A percentile compares a stretch with the other conserved stretches of the same genome.
phyloP scores from a whole-genome alignment of 2,113 vertebrate species.

The Murina feae region DNA sequence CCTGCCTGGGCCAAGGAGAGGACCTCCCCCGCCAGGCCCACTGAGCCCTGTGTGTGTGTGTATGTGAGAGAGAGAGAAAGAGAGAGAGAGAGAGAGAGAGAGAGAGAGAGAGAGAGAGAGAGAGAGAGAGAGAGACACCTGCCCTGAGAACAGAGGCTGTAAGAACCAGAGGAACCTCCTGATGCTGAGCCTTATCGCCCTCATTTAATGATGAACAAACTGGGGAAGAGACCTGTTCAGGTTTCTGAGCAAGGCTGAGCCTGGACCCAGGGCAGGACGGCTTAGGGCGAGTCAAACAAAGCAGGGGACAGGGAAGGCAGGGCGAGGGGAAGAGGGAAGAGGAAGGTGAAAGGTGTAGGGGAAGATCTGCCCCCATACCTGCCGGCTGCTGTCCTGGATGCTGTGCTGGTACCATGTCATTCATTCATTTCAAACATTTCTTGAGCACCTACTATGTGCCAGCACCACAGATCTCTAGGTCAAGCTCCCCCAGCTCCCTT shows the following conservation, averaged over 20 bases:
- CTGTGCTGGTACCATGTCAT: background rate
- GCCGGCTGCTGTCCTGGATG: background rate
- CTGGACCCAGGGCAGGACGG: background rate
- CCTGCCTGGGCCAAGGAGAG: background rate
- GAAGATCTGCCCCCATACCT: rapidly evolving
- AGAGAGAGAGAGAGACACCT: background rate
- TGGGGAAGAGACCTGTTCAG: background rate
- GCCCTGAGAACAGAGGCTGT: background rate
- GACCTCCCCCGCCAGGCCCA: background rate
- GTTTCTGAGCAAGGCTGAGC: background rate
- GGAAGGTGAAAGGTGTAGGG: rapidly evolving
- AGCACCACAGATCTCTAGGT: background rate
- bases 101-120: no score
- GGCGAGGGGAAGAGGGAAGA: rapidly evolving
- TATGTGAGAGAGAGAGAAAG: no score
- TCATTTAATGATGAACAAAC: background rate
- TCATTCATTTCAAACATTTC: background rate
- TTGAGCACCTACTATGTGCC: background rate
- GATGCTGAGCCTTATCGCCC: background rate
- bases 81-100: no score
- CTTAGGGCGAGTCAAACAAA: background rate
- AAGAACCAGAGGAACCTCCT: background rate
- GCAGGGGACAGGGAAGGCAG: background rate
- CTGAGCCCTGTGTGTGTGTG: background rate
- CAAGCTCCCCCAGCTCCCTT: background rate